Base-by-base conservation (phyloP, 2,113 vertebrate genomes). In the Cathartes aura region DNA sequence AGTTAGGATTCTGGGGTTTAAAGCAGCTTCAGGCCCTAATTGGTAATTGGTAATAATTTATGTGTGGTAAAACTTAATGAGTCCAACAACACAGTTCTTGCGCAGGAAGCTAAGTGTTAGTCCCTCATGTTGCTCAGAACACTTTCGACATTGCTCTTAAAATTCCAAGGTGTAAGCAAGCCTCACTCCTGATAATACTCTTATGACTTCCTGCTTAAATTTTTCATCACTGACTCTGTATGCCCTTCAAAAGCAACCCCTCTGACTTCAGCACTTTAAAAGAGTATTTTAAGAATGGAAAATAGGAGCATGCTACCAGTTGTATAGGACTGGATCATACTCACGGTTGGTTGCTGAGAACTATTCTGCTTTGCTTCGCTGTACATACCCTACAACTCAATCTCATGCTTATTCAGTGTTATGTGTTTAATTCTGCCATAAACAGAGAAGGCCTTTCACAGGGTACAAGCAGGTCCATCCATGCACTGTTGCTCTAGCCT, bases 21-120 rank as follows among this genome's bases (percentile, higher is more conserved):
- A 89, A 82, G 68, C 32, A 92, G 58, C 38, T 83, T 86, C 64
- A 73, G 58, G 32, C 67, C 55, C 63, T 95, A 92, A 90, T 34
- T 72, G 68, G 50, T 95, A 92, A 90, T 34, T 72, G 68, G 50
- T 63, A 71, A 79, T 93, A 89, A 93, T 88, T 90, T 82, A 21
- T 53, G 55, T 62, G 71, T 89, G 63, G 59, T 90, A 67, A 89
- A 93, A 80, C 23, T 73, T 92, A 96, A 88, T 93, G 66, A 88
- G 42, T 88, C 34, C 45, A 90, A 76, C 87, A 96, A 92, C 93
- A 90, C 32, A 21, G 71, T 68, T 97, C 90, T 88, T 93, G 85
- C 2, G 2, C 12, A 38, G 55, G 59, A 92, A 70, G 32, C 62
- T 73, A 72, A 50, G 29, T 75, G 48, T 80, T 85, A 47, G 40